Base-by-base conservation (phyloP, 2,888 invertebrate genomes). In the Drosophila anomalata region DNA sequence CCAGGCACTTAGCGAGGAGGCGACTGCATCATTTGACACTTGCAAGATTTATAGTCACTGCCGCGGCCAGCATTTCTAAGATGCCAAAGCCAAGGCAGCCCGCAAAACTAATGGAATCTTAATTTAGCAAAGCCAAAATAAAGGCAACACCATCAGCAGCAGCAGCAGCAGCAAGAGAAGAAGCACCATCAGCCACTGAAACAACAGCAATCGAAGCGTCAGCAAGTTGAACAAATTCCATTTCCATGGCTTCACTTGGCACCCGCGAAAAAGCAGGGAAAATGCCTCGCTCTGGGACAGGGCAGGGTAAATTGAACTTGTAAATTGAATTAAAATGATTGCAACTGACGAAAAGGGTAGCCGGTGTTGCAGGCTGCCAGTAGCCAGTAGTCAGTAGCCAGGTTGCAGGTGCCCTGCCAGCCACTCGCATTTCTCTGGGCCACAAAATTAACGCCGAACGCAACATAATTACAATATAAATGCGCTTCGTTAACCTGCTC, bases 31-130 rank as follows among this genome's bases (percentile, higher is more conserved):
- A 84, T 89, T 90, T 90, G 90, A 91, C 90, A 90, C 91, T 89
- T 89, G 87, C 85, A 79, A 89, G 90, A 91, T 90, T 90, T 90
- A 90, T 91, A 84, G 90, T 80, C 77, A 67, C 82, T 79, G 81
- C 82, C 79, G 71, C 73, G 72, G 61, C 83, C 86, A 89, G 86
- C 90, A 89, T 89, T 90, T 90, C 90, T 90, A 88, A 89, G 85
- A 88, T 89, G 86, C 89, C 89, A 75, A 83, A 78, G 56, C 53
- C 74, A 14, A 68, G 59, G 46, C 74, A 74, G 68, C 50, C 70
- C 58, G 84, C 84, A 75, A 76, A 71, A 76, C 90, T 90, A 91
- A 91, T 91, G 90, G 89, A 90, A 89, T 91, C 90, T 91, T 90
- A 90, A 90, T 90, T 91, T 91, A 89, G 91, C 76, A 75, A 73